Evolutionary conservation across 2,888 invertebrate genomes (phyloP).

Genomic region (Apodemia duryi): DNA sequence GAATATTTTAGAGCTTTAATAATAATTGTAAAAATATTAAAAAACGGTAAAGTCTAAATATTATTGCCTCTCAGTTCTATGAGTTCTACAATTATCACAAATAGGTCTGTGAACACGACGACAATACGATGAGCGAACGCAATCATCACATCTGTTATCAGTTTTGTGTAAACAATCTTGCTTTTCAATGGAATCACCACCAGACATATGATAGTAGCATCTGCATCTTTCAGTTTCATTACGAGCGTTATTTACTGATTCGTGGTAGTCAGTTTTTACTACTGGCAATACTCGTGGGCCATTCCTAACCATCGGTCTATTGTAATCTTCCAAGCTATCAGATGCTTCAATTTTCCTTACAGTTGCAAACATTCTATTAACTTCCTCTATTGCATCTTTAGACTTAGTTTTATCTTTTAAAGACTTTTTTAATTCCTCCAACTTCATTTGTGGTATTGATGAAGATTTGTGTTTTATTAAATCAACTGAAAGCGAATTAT

Average conservation of each 20-base stretch:
- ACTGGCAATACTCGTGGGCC: conserved; percentile 65
- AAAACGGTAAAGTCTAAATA: neutral
- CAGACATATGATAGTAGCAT: conserved; percentile 48
- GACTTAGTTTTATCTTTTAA: conserved; percentile 54
- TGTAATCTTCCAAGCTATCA: conserved; percentile 36
- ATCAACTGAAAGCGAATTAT: conserved; percentile 38
- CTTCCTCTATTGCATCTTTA: conserved; percentile 63
- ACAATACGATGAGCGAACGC: conserved; percentile 36
- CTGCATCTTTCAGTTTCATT: conserved; percentile 23
- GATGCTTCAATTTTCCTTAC: conserved; percentile 39
- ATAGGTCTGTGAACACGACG: conserved; percentile 37
- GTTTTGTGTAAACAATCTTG: conserved; percentile 38
- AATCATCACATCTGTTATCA: conserved; percentile 41
- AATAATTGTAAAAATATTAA: neutral
- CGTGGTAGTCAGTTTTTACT: conserved; percentile 43
- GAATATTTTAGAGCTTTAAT: neutral
- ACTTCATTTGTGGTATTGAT: conserved; percentile 67
- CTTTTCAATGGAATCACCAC: conserved; percentile 49
- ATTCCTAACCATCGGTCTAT: conserved; percentile 53
- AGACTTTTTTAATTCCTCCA: conserved; percentile 59
- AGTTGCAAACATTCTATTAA: conserved; percentile 66
- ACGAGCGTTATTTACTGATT: conserved; percentile 19
- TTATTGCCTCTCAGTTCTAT: neutral
- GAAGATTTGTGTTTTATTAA: conserved; percentile 58
- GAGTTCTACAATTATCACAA: conserved; percentile 1